Conservation (phyloP, 2,888 invertebrate species). For the Diloba caeruleocephala region DNA sequence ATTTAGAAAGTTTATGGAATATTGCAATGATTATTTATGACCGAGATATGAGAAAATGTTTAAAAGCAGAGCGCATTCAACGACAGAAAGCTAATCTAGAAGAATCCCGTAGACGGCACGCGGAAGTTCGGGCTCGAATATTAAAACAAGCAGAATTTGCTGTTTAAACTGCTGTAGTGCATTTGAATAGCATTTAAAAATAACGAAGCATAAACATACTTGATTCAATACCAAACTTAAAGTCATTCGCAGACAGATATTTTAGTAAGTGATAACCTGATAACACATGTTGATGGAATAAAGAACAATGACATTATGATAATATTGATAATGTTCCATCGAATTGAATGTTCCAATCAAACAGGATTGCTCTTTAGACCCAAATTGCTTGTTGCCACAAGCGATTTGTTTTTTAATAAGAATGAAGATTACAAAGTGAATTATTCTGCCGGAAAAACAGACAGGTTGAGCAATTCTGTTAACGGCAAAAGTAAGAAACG, state of each 20-base stretch:
- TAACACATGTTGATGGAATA: constrained; percentile 88
- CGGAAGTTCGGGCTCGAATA: constrained; percentile 78
- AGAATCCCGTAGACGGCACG: constrained; percentile 83
- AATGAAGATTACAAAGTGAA: constrained; percentile 90
- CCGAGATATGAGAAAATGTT: constrained; percentile 90
- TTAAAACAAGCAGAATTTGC: constrained; percentile 61
- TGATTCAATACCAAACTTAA: constrained; percentile 90
- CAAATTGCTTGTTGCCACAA: constrained; percentile 94
- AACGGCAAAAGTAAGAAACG: constrained; percentile 96
- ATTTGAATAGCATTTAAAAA: constrained; percentile 29
- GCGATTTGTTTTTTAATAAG: constrained; percentile 92
- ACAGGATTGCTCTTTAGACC: constrained; percentile 94
- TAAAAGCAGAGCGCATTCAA: constrained; percentile 89
- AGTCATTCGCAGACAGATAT: constrained; percentile 93
- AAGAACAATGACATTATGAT: constrained; percentile 92
- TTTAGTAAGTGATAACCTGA: constrained; percentile 92
- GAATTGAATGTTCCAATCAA: constrained; percentile 96
- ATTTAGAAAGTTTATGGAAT: constrained; percentile 90
- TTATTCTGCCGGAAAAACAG: constrained; percentile 91
- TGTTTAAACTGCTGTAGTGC: constrained; percentile 32
- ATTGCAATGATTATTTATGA: constrained; percentile 91
- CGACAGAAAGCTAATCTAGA: constrained; percentile 88
- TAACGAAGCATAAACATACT: constrained; percentile 86
- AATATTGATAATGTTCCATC: no score
- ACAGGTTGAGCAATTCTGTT: constrained; percentile 93